These are phyloP conservation scores for Stegophylla sp. DNA, from an alignment of 2,888 invertebrate genomes.

Conservation along the genomic window DNA sequence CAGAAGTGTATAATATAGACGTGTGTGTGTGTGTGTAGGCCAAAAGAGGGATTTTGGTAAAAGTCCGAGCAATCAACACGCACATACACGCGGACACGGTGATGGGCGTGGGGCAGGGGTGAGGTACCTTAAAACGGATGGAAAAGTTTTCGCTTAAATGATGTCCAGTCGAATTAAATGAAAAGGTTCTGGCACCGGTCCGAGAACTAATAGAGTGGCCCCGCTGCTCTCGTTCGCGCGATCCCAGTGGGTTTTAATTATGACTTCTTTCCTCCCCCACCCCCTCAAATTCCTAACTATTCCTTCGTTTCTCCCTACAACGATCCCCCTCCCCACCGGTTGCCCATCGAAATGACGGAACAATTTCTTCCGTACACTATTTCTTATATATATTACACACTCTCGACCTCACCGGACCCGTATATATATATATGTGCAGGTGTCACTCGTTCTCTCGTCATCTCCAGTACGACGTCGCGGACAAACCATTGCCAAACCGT, in stretches of 20 bases:
- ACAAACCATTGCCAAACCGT: slow-evolving; percentile 43
- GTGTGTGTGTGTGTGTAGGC: background rate
- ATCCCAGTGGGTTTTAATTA: slow-evolving; percentile 59
- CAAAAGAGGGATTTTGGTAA: slow-evolving; percentile 45
- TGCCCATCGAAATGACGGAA: slow-evolving; percentile 5
- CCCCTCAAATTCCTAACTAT: background rate
- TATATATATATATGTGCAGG: background rate
- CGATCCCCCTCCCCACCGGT: background rate
- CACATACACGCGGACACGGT: background rate
- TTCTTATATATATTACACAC: background rate
- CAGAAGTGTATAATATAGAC: background rate
- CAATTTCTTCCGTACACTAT: slow-evolving; percentile 6
- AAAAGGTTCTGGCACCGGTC: slow-evolving; percentile 57
- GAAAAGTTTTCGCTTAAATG: slow-evolving; percentile 59
- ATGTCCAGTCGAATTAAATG: slow-evolving; percentile 59
- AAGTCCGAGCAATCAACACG: slow-evolving; percentile 58
- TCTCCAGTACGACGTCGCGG: background rate
- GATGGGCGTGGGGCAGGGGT: background rate
- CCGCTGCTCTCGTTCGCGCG: slow-evolving; percentile 13
- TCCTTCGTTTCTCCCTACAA: background rate
- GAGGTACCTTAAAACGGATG: slow-evolving; percentile 42
- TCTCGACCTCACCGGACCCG: background rate
- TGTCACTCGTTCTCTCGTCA: no score
- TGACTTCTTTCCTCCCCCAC: slow-evolving; percentile 24
- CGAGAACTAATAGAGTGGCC: slow-evolving; percentile 56